phyloP scores from a whole-genome alignment of 2,888 invertebrate species.

The Seladonia tumulorum region DNA sequence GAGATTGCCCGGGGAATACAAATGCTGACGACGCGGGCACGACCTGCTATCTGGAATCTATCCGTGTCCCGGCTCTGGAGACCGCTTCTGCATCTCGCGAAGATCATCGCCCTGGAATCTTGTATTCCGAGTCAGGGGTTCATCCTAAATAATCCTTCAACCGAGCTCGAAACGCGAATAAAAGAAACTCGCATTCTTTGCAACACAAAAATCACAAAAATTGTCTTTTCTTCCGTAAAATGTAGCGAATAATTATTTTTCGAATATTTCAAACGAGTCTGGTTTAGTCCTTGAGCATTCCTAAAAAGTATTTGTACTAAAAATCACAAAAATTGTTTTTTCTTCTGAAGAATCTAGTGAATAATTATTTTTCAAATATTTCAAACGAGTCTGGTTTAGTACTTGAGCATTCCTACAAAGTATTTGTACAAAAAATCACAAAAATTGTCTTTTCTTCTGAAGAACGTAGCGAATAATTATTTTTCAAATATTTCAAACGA shows the following conservation, averaged over 20 bases:
- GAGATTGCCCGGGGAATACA: conserved; percentile 71
- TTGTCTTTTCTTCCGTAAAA: not conserved
- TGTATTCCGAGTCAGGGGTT: not conserved
- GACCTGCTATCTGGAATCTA: conserved; percentile 22
- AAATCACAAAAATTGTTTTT: not conserved
- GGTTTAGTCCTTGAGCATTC: not conserved
- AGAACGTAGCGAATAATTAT: not conserved
- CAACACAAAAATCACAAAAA: not conserved
- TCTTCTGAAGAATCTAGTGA: not conserved
- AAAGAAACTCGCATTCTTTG: not conserved
- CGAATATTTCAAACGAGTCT: not conserved
- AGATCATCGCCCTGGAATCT: not conserved
- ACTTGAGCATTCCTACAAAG: not conserved
- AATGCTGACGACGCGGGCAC: conserved; percentile 59
- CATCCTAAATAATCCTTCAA: not conserved
- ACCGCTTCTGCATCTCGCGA: not conserved
- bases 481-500: not conserved
- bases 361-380: not conserved
- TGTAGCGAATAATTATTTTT: not conserved
- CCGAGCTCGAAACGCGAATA: not conserved
- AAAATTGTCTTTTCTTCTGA: not conserved
- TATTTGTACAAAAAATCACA: too few species aligned
- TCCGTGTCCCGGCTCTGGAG: conserved; percentile 21
- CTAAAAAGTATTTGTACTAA: not conserved
- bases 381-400: not conserved